These are phyloP conservation scores for Megamerina dolium DNA, from an alignment of 2,888 invertebrate genomes.

Conservation along the genomic window DNA sequence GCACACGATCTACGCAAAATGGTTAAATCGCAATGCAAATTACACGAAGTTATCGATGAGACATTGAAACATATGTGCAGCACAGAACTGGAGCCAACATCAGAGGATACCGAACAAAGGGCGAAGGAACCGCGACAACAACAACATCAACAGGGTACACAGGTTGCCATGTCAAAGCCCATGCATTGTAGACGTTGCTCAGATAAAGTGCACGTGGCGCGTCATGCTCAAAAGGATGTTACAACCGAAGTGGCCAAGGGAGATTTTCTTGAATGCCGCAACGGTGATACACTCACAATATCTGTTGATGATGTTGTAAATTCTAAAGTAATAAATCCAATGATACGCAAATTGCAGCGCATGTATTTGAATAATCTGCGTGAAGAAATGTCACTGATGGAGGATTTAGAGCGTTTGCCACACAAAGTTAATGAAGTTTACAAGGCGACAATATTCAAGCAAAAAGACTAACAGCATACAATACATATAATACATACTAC, in stretches of 20 bases:
- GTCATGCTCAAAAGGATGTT: constrained; percentile 19
- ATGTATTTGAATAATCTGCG: constrained; percentile 34
- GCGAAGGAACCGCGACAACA: constrained; percentile 6
- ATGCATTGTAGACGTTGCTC: constrained; percentile 16
- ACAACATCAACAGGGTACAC: neutral
- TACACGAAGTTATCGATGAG: constrained; percentile 23
- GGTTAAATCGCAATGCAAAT: constrained; percentile 28
- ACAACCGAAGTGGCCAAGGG: constrained; percentile 8
- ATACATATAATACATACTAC: neutral
- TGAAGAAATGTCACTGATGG: constrained; percentile 35
- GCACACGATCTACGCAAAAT: constrained; percentile 22
- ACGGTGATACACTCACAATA: constrained; percentile 20
- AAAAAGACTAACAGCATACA: constrained; percentile 22
- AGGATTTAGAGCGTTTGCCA: constrained; percentile 36
- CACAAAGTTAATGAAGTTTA: constrained; percentile 30
- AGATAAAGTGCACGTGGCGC: constrained; percentile 12
- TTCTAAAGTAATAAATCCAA: constrained; percentile 35
- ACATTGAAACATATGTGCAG: constrained; percentile 21
- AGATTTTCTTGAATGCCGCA: constrained; percentile 18
- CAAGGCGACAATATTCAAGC: constrained; percentile 22
- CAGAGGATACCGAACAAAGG: constrained; percentile 3
- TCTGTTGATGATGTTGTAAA: constrained; percentile 31
- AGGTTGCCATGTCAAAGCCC: neutral
- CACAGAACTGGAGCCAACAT: constrained; percentile 8
- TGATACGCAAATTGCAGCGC: constrained; percentile 34